phyloP scores from a whole-genome alignment of 2,888 invertebrate species.

The Platycheirus rosarum region DNA sequence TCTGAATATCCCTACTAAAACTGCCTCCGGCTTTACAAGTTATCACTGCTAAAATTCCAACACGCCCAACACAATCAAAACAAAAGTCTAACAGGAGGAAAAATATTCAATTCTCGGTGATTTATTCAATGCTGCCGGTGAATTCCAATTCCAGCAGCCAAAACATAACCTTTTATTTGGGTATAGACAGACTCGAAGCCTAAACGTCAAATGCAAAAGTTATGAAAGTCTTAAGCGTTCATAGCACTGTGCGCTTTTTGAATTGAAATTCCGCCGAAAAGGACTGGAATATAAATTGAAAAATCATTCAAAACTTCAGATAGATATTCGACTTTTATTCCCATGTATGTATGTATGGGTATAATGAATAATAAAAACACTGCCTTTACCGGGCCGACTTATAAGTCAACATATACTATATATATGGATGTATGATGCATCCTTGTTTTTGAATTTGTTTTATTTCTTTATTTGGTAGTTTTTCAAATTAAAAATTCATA shows the following conservation, averaged over 20 bases:
- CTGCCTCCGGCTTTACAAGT: neutral
- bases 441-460: conserved; percentile 19
- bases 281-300: conserved; percentile 58
- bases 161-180: neutral
- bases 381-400: too few species aligned
- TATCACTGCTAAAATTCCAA: conserved; percentile 10
- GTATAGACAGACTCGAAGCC: neutral
- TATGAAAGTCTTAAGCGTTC: conserved; percentile 31
- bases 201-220: conserved; percentile 47
- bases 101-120: conserved; percentile 56
- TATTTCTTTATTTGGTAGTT: conserved; percentile 38
- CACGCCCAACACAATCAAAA: conserved; percentile 6
- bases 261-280: conserved; percentile 63
- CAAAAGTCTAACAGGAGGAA: neutral
- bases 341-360: neutral
- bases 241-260: conserved; percentile 17
- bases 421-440: neutral
- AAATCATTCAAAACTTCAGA: conserved; percentile 50
- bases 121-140: conserved; percentile 63
- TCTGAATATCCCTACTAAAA: too few species aligned
- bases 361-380: too few species aligned
- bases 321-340: conserved; percentile 20
- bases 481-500: conserved; percentile 49
- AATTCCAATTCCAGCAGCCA: conserved; percentile 50
- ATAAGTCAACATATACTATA: too few species aligned